Percentiles rank a stretch among this genome's conserved stretches.
Conservation (phyloP, 92 coral and sea anemone genomes). For the Porites rus region DNA sequence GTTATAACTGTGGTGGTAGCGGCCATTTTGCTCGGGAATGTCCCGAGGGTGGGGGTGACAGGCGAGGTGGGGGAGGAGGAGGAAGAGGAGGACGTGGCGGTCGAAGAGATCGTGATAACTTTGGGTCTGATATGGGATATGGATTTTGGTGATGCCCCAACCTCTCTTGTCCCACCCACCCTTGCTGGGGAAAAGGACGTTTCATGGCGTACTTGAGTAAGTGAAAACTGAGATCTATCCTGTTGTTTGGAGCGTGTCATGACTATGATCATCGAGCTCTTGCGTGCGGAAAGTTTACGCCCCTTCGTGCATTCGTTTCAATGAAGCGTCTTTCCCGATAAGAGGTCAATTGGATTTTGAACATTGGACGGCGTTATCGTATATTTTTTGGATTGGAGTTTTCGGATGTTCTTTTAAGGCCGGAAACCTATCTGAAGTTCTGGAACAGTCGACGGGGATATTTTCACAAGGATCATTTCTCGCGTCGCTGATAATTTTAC, state of each 20-base stretch:
- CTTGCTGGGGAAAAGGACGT: not conserved
- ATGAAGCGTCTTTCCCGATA: not conserved
- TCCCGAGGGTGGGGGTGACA: slow-evolving; percentile 84
- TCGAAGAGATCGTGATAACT: slow-evolving; percentile 5
- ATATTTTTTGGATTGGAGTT: too few relatives aligned
- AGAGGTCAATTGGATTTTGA: not conserved
- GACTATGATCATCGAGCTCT: not conserved
- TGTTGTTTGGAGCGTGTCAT: not conserved
- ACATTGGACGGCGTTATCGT: not conserved
- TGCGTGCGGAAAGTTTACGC: not conserved
- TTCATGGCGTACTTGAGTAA: not conserved
- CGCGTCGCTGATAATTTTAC: too few relatives aligned
- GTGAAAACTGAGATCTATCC: not conserved
- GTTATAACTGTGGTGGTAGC: slow-evolving; percentile 93
- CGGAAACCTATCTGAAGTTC: too few relatives aligned
- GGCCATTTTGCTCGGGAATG: slow-evolving; percentile 99
- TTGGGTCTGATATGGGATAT: slow-evolving; percentile 30
- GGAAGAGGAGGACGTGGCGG: slow-evolving; percentile 75
- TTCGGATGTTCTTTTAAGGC: too few relatives aligned
- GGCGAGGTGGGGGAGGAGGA: slow-evolving; percentile 72
- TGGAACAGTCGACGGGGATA: too few relatives aligned
- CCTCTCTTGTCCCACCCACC: not conserved
- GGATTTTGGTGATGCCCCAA: slow-evolving; percentile 19
- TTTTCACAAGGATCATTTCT: too few relatives aligned
- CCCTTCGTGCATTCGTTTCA: not conserved